phyloP scores from a whole-genome alignment of 1,140 invertebrate genomes.

The Sycophila sp. region DNA sequence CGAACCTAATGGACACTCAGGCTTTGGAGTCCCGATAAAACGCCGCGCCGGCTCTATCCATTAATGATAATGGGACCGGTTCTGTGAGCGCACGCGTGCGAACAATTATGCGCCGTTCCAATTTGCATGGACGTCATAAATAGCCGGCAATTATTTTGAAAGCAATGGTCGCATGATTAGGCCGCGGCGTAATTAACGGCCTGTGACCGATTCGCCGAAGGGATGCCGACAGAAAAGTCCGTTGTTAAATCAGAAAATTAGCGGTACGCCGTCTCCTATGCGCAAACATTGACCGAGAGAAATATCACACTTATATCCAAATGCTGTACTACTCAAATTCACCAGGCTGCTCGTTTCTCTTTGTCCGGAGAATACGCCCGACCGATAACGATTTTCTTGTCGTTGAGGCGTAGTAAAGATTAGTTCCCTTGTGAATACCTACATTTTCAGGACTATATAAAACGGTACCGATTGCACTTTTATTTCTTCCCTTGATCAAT shows the following conservation, averaged over 20 bases:
- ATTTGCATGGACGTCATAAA: constrained; percentile 28
- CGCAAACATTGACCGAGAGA: too few relatives aligned
- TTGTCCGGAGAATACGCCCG: too few relatives aligned
- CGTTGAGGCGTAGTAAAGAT: too few relatives aligned
- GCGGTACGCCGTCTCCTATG: too few relatives aligned
- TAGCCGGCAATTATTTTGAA: constrained; percentile 21
- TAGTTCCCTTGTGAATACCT: too few relatives aligned
- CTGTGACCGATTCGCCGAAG: not conserved
- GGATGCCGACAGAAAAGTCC: not conserved
- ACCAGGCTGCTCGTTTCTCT: too few relatives aligned
- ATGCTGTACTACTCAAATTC: too few relatives aligned
- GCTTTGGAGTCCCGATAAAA: constrained; percentile 20
- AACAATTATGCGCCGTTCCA: constrained; percentile 20
- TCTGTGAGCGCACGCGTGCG: not conserved
- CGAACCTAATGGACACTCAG: constrained; percentile 26
- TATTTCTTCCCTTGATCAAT: too few relatives aligned
- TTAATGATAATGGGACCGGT: constrained; percentile 38
- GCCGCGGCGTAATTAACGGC: constrained; percentile 20
- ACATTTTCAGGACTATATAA: too few relatives aligned
- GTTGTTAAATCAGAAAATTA: not conserved
- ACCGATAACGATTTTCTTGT: too few relatives aligned
- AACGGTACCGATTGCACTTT: too few relatives aligned
- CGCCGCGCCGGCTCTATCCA: constrained; percentile 16
- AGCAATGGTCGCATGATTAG: constrained; percentile 22
- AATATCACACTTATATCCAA: too few relatives aligned